Percentiles rank a stretch among this genome's conserved stretches.
Conservation (phyloP, 2,797 vertebrate genomes). For the Cirrhinus mrigala region DNA sequence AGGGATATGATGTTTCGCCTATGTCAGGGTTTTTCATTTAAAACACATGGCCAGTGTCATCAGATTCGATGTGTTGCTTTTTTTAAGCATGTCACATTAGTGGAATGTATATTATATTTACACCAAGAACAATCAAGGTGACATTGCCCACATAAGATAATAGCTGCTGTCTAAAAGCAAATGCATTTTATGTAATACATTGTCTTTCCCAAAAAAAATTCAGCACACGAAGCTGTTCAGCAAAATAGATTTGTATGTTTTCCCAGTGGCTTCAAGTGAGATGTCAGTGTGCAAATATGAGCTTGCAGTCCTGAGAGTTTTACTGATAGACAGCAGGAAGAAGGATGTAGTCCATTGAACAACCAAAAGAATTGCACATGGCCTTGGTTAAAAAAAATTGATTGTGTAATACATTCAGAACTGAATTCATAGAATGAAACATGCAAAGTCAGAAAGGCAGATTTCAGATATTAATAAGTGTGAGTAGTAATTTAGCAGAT, state of each 20-base stretch:
- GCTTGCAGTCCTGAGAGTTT: neutral
- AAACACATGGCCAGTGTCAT: conserved; percentile 21
- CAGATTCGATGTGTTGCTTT: conserved; percentile 40
- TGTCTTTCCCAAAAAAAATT: neutral
- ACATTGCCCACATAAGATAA: conserved; percentile 3
- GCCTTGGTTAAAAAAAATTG: neutral
- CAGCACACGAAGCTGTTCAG: neutral
- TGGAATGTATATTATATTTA: neutral
- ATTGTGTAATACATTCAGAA: neutral
- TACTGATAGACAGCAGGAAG: neutral
- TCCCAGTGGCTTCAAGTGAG: neutral
- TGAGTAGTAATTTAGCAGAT: neutral
- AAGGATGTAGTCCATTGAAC: neutral
- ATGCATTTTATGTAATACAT: neutral
- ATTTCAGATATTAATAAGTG: conserved; percentile 9
- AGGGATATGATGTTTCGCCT: conserved; percentile 31
- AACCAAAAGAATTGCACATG: neutral
- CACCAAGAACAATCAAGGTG: conserved; percentile 26
- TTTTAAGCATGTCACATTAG: conserved; percentile 34
- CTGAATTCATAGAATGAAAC: neutral
- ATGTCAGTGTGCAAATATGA: conserved; percentile 20
- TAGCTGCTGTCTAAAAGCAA: conserved; percentile 1
- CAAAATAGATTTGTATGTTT: conserved; percentile 18
- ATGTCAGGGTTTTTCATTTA: conserved; percentile 41
- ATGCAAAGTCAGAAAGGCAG: neutral